Percentiles rank a stretch among this genome's conserved stretches.
Conservation (phyloP, 2,113 vertebrate genomes). For the Miniopterus natalensis region DNA sequence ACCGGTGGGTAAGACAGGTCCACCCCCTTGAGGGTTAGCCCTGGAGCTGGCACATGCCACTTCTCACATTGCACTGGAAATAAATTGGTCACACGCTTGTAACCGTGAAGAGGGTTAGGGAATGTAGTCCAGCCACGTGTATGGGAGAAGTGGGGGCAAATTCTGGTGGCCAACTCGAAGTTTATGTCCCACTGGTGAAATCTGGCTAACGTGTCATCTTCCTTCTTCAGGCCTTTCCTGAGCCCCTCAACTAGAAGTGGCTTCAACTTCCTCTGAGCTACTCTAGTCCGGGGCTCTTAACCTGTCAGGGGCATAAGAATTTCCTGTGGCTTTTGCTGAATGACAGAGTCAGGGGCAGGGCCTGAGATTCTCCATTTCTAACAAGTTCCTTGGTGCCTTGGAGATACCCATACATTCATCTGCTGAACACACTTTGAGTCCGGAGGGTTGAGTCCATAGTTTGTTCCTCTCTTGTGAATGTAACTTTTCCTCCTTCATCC, state of each 20-base stretch:
- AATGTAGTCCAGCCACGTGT: neutral
- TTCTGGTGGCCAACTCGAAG: neutral
- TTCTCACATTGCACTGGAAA: neutral
- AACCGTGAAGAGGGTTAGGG: neutral
- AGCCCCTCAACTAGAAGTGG: neutral
- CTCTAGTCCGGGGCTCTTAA: neutral
- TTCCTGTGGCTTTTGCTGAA: constrained; percentile 29
- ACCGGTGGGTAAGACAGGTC: neutral
- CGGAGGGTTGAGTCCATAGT: neutral
- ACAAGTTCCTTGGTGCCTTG: neutral
- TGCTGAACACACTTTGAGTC: neutral
- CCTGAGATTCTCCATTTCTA: constrained; percentile 41
- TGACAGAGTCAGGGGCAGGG: neutral
- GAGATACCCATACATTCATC: neutral
- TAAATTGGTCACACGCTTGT: constrained; percentile 21
- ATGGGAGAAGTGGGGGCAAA: neutral
- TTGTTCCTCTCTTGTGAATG: neutral
- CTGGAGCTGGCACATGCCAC: neutral
- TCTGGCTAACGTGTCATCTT: neutral
- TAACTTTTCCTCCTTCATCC: constrained; percentile 37
- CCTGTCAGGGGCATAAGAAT: constrained; percentile 16
- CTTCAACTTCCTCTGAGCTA: constrained; percentile 42
- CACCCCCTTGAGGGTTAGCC: neutral
- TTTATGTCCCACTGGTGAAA: constrained; percentile 19
- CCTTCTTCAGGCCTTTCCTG: constrained; percentile 22